These are phyloP conservation scores for Dione vanillae DNA, from an alignment of 2,888 invertebrate genomes.

Conservation along the genomic window DNA sequence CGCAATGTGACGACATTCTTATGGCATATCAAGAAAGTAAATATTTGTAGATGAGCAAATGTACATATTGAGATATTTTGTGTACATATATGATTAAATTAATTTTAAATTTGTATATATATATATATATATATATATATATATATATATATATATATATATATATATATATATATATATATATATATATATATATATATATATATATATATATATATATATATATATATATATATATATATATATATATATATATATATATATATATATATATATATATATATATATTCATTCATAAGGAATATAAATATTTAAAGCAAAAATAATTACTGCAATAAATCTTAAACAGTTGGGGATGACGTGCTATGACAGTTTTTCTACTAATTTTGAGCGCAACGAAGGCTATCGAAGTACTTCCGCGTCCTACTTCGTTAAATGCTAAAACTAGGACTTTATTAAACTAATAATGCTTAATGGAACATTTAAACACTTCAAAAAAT, in stretches of 20 bases:
- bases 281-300: no score
- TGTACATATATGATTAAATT: neutral
- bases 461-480: slow-evolving; percentile 10
- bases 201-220: no score
- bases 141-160: no score
- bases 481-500: neutral
- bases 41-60: slow-evolving; percentile 26
- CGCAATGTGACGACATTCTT: slow-evolving; percentile 38
- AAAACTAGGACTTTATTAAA: neutral
- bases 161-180: no score
- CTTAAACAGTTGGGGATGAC: slow-evolving; percentile 3
- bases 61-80: neutral
- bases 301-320: no score
- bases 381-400: slow-evolving; percentile 20
- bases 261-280: no score
- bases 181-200: no score
- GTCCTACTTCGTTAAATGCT: slow-evolving; percentile 25
- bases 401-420: slow-evolving; percentile 26
- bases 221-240: no score
- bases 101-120: no score
- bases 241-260: no score
- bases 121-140: no score
- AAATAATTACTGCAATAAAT: neutral
- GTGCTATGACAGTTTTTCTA: slow-evolving; percentile 28
- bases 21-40: slow-evolving; percentile 21